Percentiles rank a stretch among this genome's conserved stretches.
These are phyloP conservation scores for Apis cerana DNA, from an alignment of 1,140 invertebrate genomes.

Conservation along the genomic window DNA sequence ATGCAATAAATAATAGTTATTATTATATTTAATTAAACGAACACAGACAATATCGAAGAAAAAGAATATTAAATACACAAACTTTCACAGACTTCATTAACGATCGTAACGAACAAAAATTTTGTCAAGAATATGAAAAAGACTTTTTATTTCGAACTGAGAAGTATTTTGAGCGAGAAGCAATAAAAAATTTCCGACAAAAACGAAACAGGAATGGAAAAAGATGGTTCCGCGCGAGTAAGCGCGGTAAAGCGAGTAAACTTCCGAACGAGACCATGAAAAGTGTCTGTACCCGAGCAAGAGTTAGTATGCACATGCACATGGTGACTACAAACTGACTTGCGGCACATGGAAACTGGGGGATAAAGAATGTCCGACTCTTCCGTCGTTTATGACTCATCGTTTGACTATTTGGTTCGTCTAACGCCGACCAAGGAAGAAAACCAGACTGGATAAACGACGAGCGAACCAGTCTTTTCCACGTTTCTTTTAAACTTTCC, in stretches of 20 bases:
- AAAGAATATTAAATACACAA: too few relatives aligned
- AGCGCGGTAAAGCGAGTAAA: background rate
- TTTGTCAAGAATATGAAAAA: background rate
- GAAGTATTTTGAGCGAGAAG: background rate
- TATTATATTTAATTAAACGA: too few relatives aligned
- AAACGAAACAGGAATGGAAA: background rate
- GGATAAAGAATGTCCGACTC: constrained; percentile 34
- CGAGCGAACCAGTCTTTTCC: constrained; percentile 7
- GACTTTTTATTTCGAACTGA: background rate
- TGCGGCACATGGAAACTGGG: background rate
- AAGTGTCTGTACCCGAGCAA: background rate
- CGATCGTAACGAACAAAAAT: background rate
- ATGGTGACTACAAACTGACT: background rate
- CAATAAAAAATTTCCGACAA: too few relatives aligned
- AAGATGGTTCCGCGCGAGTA: background rate
- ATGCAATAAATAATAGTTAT: too few relatives aligned
- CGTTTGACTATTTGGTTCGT: constrained; percentile 42
- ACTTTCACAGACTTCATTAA: background rate
- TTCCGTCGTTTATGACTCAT: constrained; percentile 50
- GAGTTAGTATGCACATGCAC: background rate
- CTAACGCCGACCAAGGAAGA: constrained; percentile 12
- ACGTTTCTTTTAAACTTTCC: background rate
- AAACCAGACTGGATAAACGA: constrained; percentile 6
- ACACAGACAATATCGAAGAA: too few relatives aligned
- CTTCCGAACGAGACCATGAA: background rate